Percentiles rank a stretch among this genome's conserved stretches.
Conservation (phyloP, 2,888 invertebrate species). For the Dryomyza anilis region DNA sequence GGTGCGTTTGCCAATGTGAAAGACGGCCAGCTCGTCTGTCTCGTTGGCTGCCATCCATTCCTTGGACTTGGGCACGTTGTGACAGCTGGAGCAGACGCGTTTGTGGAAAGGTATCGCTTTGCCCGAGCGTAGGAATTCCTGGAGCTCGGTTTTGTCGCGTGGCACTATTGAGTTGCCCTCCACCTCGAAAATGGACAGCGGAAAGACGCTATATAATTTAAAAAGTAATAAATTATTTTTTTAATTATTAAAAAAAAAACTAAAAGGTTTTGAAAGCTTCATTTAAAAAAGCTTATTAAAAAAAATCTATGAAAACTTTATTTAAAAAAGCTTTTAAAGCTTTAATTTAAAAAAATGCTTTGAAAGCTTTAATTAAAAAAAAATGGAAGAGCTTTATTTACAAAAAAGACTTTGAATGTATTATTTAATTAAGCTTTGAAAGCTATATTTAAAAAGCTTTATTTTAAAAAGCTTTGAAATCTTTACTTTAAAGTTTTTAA, state of each 20-base stretch:
- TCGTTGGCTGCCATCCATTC: slow-evolving; percentile 81
- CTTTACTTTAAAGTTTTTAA: too few species aligned
- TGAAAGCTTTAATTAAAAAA: not conserved
- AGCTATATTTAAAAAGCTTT: too few species aligned
- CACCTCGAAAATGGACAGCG: slow-evolving; percentile 88
- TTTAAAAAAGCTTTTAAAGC: too few species aligned
- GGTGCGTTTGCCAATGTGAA: slow-evolving; percentile 80
- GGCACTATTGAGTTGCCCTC: slow-evolving; percentile 70
- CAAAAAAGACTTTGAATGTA: too few species aligned
- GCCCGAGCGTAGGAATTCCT: slow-evolving; percentile 75
- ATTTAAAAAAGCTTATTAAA: not conserved
- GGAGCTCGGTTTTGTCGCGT: slow-evolving; percentile 73
- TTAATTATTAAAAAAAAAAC: too few species aligned
- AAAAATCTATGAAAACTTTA: too few species aligned
- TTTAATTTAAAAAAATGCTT: too few species aligned
- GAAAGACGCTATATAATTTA: slow-evolving; percentile 73
- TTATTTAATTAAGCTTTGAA: not conserved
- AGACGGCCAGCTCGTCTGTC: slow-evolving; percentile 74
- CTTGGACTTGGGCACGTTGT: slow-evolving; percentile 82
- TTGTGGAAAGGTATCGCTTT: slow-evolving; percentile 92
- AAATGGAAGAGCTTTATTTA: not conserved
- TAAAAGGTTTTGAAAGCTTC: too few species aligned
- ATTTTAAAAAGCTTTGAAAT: too few species aligned
- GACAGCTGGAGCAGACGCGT: slow-evolving; percentile 85
- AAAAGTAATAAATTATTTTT: not conserved